These are phyloP conservation scores for Pseudomyrmex gracilis DNA, from an alignment of 1,140 invertebrate genomes.

Conservation along the genomic window DNA sequence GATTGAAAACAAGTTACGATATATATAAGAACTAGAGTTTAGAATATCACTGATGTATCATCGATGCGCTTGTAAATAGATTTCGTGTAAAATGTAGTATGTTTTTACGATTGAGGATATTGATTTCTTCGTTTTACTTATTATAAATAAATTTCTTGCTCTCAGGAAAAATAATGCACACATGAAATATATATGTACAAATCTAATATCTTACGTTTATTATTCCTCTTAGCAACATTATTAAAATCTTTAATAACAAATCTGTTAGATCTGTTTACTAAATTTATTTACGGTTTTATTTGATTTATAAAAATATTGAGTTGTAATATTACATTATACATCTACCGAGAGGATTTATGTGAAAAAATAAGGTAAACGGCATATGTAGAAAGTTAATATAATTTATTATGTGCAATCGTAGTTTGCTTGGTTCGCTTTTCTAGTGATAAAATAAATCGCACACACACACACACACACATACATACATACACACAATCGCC, in stretches of 20 bases:
- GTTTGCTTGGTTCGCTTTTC: slow-evolving; percentile 1
- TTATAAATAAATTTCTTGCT: neutral
- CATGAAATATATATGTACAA: no score
- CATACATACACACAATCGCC: no score
- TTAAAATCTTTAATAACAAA: no score
- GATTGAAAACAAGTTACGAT: neutral
- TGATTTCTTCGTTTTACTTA: neutral
- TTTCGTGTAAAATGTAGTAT: slow-evolving; percentile 31
- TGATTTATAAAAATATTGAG: neutral
- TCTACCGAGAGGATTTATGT: neutral
- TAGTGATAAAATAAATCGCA: slow-evolving; percentile 28
- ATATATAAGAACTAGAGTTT: no score
- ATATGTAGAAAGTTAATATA: slow-evolving; percentile 44
- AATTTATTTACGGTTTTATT: slow-evolving; percentile 5
- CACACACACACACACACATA: no score
- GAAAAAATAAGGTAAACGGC: slow-evolving; percentile 6
- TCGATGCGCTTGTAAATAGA: neutral
- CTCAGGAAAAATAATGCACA: no score
- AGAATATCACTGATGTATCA: neutral
- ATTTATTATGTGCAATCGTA: slow-evolving; percentile 42
- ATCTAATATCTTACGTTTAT: no score
- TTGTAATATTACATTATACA: slow-evolving; percentile 6
- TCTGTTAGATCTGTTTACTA: neutral
- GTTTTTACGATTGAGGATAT: neutral
- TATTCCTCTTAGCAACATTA: no score